Percentiles rank a stretch among this genome's conserved stretches.
These are phyloP conservation scores for Drosophila pseudotalamancana DNA, from an alignment of 2,888 invertebrate genomes.

Conservation along the genomic window DNA sequence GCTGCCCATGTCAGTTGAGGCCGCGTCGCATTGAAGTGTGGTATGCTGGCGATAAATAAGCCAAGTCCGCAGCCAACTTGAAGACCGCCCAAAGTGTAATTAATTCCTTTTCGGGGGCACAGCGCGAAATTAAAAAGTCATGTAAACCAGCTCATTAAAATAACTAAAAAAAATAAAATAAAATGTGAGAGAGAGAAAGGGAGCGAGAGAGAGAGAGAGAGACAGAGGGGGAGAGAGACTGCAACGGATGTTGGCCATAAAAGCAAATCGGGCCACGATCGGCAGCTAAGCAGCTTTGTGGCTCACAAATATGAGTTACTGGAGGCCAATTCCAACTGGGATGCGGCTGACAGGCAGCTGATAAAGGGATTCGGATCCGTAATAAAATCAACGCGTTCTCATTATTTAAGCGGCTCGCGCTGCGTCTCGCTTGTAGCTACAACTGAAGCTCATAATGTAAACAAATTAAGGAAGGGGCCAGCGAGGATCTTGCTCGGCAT, in stretches of 20 bases:
- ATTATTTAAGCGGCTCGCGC: slow-evolving; percentile 76
- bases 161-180: slow-evolving; percentile 63
- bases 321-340: slow-evolving; percentile 21
- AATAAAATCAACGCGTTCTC: slow-evolving; percentile 77
- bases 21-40: slow-evolving; percentile 69
- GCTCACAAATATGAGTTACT: slow-evolving; percentile 30
- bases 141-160: slow-evolving; percentile 85
- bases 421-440: slow-evolving; percentile 70
- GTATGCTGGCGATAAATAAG: slow-evolving; percentile 71
- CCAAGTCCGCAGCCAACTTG: slow-evolving; percentile 19
- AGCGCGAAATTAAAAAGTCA: slow-evolving; percentile 84
- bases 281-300: slow-evolving; percentile 9
- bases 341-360: slow-evolving; percentile 15
- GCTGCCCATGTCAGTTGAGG: slow-evolving; percentile 74
- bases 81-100: slow-evolving; percentile 84
- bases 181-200: slow-evolving; percentile 13
- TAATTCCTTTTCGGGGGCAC: slow-evolving; percentile 83
- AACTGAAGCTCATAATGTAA: slow-evolving; percentile 83
- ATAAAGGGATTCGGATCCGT: slow-evolving; percentile 26
- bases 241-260: slow-evolving; percentile 63
- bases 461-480: slow-evolving; percentile 79
- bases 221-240: slow-evolving; percentile 4
- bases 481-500: background rate
- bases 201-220: background rate
- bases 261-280: slow-evolving; percentile 33